phyloP scores from a whole-genome alignment of 2,113 vertebrate species.

The Callipepla squamata region DNA sequence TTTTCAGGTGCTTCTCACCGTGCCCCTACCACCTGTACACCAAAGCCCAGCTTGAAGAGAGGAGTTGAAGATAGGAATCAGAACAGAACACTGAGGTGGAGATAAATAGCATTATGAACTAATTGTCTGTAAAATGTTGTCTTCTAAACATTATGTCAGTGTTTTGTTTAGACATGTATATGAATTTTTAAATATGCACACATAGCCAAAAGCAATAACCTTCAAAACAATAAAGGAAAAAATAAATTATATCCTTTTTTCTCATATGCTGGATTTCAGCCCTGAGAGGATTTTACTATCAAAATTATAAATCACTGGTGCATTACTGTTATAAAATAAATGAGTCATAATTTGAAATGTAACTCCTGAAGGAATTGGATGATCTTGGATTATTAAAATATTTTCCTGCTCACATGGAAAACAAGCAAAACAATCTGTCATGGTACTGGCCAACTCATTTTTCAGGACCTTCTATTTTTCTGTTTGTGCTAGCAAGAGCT shows the following conservation, averaged over 20 bases:
- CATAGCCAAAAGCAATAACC: background rate
- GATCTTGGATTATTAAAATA: background rate
- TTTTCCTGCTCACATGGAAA: background rate
- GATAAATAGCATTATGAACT: background rate
- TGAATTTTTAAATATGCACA: background rate
- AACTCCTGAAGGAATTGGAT: background rate
- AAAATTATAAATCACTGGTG: background rate
- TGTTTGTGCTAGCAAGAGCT: background rate
- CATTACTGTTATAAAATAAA: conserved; percentile 11
- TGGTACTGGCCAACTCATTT: background rate
- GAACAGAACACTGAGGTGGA: background rate
- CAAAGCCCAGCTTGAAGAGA: background rate
- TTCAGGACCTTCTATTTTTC: background rate
- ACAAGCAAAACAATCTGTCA: background rate
- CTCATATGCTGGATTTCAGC: conserved; percentile 10
- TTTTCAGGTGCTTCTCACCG: background rate
- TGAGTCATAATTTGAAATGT: background rate
- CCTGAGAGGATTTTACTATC: background rate
- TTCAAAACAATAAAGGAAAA: background rate
- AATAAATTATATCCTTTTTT: background rate
- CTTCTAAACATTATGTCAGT: background rate
- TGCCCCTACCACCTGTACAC: background rate
- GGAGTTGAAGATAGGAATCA: background rate
- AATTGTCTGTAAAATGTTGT: background rate
- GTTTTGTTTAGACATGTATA: conserved; percentile 3